Percentiles rank a stretch among this genome's conserved stretches.
These are phyloP conservation scores for Ara ararauna DNA, from an alignment of 2,797 vertebrate genomes.

Conservation along the genomic window DNA sequence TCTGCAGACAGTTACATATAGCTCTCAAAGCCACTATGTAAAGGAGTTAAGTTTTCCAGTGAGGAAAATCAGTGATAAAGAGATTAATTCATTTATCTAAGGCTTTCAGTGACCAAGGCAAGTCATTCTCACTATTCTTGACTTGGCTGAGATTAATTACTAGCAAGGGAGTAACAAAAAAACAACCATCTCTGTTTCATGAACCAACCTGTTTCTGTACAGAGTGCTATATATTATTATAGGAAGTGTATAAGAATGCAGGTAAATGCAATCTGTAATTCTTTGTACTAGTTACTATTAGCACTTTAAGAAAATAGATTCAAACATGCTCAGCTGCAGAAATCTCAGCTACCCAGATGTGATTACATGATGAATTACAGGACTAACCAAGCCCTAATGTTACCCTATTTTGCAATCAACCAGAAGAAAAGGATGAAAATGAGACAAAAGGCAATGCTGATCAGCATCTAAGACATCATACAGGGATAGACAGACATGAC, in stretches of 20 bases:
- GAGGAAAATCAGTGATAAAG: neutral
- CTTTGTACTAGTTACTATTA: neutral
- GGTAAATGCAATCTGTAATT: neutral
- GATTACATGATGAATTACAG: neutral
- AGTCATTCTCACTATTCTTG: neutral
- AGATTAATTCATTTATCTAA: neutral
- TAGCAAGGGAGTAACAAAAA: neutral
- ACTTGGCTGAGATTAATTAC: neutral
- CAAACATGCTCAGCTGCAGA: neutral
- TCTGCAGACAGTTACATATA: neutral
- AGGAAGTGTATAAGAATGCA: neutral
- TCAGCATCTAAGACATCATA: neutral
- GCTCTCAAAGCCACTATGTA: neutral
- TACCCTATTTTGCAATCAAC: neutral
- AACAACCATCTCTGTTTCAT: neutral
- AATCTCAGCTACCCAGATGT: neutral
- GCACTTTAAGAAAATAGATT: neutral
- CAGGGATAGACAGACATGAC: neutral
- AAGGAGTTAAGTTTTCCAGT: neutral
- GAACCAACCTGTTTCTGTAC: neutral
- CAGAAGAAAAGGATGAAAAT: neutral
- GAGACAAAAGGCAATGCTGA: neutral
- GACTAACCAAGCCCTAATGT: neutral
- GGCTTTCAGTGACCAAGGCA: neutral
- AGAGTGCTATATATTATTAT: neutral